Evolutionary conservation across 2,113 vertebrate species (phyloP), one percentile per base, ranked within the genome.

Genomic region (Scartelaos histophorus): DNA sequence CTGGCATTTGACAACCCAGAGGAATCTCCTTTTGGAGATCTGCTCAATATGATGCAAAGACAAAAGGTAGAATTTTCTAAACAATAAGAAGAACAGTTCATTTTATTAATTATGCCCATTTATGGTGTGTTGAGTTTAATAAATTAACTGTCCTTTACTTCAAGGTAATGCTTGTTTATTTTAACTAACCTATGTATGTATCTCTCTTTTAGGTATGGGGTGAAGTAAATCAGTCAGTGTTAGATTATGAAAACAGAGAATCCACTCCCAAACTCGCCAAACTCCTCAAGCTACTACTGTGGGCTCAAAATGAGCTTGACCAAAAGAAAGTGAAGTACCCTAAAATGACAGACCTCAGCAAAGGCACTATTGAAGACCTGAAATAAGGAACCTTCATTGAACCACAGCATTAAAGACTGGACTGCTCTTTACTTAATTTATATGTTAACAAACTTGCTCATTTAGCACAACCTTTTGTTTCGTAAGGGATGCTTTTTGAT

Each of bases 291-390:
- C 93, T 99, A 45, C 95, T 99, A 88, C 94, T 99, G 79, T 99
- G 98, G 97, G 98, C 96, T 92, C 98, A 99, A 92, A 99, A 98
- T 66, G 98, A 99, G 94, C 94, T 99, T 80, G 98, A 99, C 90
- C 98, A 99, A 94, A 99, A 99, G 94, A 99, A 98, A 92, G 96
- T 99, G 79, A 98, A 99, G 93, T 99, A 99, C 76, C 97, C 97
- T 82, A 99, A 98, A 95, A 99, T 99, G 98, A 98, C 97, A 88
- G 98, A 99, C 92, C 97, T 99, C 90, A 98, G 97, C 94, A 98
- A 98, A 92, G 97, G 97, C 70, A 97, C 96, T 17, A 98, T 98
- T 7, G 97, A 99, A 90, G 97, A 99, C 80, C 97, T 96, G 67
- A 99, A 99, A 94, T 99, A 95, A 96, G 82, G 80, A 90, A 54